These are phyloP conservation scores for Sandelia bainsii DNA, from an alignment of 2,797 vertebrate species.

Conservation along the genomic window DNA sequence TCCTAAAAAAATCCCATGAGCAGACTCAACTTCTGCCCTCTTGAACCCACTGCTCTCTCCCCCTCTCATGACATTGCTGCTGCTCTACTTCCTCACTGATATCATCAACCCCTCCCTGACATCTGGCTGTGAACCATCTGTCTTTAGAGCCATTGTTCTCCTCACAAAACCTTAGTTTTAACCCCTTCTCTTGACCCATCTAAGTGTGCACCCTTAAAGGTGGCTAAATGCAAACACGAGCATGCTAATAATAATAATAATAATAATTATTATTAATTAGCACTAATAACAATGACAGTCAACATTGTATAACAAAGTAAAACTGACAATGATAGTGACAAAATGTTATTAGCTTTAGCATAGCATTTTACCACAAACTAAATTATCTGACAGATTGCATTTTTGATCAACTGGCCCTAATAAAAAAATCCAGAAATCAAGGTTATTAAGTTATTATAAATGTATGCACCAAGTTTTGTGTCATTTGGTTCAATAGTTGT, in stretches of 20 bases:
- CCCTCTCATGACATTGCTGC: constrained; percentile 8
- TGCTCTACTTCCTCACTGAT: constrained; percentile 54
- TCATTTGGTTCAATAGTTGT: neutral
- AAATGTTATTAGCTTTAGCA: too few species aligned
- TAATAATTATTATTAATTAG: too few species aligned
- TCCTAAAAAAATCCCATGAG: constrained; percentile 51
- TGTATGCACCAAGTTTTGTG: neutral
- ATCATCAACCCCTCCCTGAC: constrained; percentile 51
- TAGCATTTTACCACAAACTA: too few species aligned
- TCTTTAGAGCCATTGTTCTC: constrained; percentile 35
- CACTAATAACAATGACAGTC: too few species aligned
- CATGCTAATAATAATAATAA: too few species aligned
- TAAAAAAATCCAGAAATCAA: neutral
- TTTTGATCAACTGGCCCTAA: too few species aligned
- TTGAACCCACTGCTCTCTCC: constrained; percentile 24
- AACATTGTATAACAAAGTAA: too few species aligned
- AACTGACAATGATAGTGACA: too few species aligned
- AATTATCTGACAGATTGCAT: too few species aligned
- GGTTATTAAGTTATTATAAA: neutral
- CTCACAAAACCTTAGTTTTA: constrained; percentile 38
- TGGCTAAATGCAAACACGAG: too few species aligned
- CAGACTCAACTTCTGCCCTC: constrained; percentile 54
- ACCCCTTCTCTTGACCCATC: constrained; percentile 21
- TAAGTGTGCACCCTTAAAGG: neutral
- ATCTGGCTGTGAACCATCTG: constrained; percentile 65